A percentile compares a stretch with the other conserved stretches of the same genome.
Conservation (phyloP, 2,888 invertebrate genomes). For the Trichacis sp. region DNA sequence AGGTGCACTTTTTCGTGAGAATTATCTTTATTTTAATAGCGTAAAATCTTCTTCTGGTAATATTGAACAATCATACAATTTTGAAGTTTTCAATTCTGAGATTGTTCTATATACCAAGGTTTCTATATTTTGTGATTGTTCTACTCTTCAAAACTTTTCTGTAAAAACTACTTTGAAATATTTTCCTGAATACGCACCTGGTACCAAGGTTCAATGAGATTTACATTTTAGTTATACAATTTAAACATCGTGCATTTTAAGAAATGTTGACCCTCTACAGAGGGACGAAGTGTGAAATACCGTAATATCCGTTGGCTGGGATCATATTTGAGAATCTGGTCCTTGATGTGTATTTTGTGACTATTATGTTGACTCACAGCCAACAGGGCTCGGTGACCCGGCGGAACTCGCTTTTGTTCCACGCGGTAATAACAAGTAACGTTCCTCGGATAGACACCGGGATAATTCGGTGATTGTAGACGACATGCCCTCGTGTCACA, state of each 20-base stretch:
- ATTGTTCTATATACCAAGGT: too few relatives aligned
- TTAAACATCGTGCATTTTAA: conserved; percentile 27
- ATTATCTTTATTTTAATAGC: too few relatives aligned
- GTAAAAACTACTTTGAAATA: too few relatives aligned
- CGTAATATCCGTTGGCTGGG: conserved; percentile 80
- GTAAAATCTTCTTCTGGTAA: too few relatives aligned
- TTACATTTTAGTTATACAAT: too few relatives aligned
- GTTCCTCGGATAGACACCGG: conserved; percentile 89
- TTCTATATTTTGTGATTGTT: too few relatives aligned
- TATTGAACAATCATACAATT: too few relatives aligned
- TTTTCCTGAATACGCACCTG: conserved; percentile 3
- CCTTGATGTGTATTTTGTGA: conserved; percentile 84
- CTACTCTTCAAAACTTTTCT: too few relatives aligned
- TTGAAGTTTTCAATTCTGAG: too few relatives aligned
- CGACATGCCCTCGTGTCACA: conserved; percentile 80
- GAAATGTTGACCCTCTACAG: conserved; percentile 7
- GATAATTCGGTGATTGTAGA: conserved; percentile 90
- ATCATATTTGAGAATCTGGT: conserved; percentile 82
- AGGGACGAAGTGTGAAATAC: conserved; percentile 63
- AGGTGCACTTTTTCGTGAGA: too few relatives aligned
- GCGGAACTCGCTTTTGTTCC: conserved; percentile 74
- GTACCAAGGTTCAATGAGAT: too few relatives aligned
- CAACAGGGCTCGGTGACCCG: conserved; percentile 81
- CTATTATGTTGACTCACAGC: conserved; percentile 83
- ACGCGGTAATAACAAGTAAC: conserved; percentile 85